Conservation (phyloP, 1,140 invertebrate species). For the Drosophila kepulauana region DNA sequence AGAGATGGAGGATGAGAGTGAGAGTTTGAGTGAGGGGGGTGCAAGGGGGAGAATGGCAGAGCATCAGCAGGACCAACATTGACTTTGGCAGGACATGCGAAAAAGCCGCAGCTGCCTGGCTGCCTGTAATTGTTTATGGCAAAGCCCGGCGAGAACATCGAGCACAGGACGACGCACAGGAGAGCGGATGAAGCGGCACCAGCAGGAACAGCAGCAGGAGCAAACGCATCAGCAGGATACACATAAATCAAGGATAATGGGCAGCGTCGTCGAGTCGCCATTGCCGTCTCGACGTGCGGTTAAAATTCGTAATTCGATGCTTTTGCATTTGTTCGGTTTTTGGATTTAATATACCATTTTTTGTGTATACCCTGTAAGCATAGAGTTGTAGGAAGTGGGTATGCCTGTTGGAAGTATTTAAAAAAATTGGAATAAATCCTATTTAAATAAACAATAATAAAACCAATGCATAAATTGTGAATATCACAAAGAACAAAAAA, state of each 20-base stretch:
- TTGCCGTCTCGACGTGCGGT: constrained; percentile 60
- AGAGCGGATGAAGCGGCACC: constrained; percentile 22
- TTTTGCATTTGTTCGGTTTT: constrained; percentile 64
- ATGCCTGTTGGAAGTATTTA: no score
- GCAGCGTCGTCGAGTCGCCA: constrained; percentile 71
- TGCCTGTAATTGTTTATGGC: constrained; percentile 78
- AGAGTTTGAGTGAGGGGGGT: constrained; percentile 9
- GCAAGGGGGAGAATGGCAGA: background rate
- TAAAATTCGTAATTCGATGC: constrained; percentile 80
- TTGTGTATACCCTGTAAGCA: background rate
- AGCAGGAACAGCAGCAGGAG: constrained; percentile 5
- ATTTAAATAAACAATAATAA: no score
- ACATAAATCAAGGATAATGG: constrained; percentile 83
- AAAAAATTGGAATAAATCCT: no score
- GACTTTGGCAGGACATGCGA: constrained; percentile 72
- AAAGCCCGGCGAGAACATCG: constrained; percentile 48
- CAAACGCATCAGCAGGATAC: constrained; percentile 69
- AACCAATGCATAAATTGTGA: no score
- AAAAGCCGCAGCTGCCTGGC: constrained; percentile 75
- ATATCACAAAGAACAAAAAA: background rate
- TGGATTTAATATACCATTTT: constrained; percentile 26
- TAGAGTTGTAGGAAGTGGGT: background rate
- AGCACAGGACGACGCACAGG: constrained; percentile 25
- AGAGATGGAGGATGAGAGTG: background rate
- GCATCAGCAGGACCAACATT: constrained; percentile 69